These are phyloP conservation scores for Stylophora pistillata DNA, from an alignment of 64 coral and sea anemone species.

Conservation along the genomic window DNA sequence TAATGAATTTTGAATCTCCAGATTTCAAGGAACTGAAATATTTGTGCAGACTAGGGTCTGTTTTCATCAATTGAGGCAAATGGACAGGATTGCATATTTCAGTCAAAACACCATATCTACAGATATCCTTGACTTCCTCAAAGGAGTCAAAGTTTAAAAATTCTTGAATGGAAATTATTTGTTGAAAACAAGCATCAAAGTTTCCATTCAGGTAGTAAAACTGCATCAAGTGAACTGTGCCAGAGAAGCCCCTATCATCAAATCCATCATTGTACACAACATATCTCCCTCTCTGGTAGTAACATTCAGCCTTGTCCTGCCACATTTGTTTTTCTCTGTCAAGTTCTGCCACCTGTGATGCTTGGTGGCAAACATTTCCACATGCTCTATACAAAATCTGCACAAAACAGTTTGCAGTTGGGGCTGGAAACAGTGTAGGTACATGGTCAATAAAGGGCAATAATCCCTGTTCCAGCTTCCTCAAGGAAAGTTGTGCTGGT, in stretches of 20 bases:
- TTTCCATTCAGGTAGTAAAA: constrained; percentile 23
- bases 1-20: constrained; percentile 25
- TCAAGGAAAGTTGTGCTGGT: constrained; percentile 13
- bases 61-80: constrained; percentile 4
- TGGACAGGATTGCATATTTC: constrained; percentile 21
- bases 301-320: constrained; percentile 14
- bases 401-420: constrained; percentile 14
- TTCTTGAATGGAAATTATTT: neutral
- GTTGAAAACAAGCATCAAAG: constrained; percentile 11
- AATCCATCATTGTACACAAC: constrained; percentile 13
- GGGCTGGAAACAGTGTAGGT: neutral
- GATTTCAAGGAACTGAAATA: constrained; percentile 5
- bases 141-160: constrained; percentile 21
- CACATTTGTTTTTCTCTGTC: constrained; percentile 5
- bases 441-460: neutral
- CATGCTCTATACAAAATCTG: constrained; percentile 25
- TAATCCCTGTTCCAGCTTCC: constrained; percentile 7
- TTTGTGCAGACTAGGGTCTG: constrained; percentile 2
- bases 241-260: constrained; percentile 11
- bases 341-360: neutral
- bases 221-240: constrained; percentile 19
- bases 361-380: constrained; percentile 22
- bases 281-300: constrained; percentile 7
- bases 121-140: constrained; percentile 27
- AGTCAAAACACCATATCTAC: constrained; percentile 12